phyloP scores from a whole-genome alignment of 2,113 vertebrate species.

The Ammodytes marinus region DNA sequence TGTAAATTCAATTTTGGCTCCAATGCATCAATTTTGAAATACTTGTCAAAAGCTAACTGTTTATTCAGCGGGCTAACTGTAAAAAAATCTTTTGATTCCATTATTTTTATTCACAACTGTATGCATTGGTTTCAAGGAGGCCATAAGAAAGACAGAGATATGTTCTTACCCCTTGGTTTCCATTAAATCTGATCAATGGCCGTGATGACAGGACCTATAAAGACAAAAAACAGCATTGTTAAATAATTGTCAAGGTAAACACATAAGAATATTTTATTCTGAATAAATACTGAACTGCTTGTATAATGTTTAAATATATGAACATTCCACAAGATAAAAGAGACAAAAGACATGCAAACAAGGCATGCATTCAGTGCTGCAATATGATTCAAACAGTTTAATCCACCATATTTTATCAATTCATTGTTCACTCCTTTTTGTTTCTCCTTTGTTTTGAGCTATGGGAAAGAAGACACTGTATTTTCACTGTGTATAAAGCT shows the following conservation, averaged over 20 bases:
- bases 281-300: not conserved
- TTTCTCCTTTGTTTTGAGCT: not conserved
- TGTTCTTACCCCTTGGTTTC: conserved; percentile 95
- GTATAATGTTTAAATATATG: not conserved
- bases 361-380: not conserved
- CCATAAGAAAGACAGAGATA: not conserved
- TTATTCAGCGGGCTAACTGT: not conserved
- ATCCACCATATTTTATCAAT: not conserved
- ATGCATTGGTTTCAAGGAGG: not conserved
- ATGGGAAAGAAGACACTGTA: not conserved
- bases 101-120: not conserved
- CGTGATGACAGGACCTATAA: conserved; percentile 88
- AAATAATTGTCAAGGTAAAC: not conserved
- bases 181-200: conserved; percentile 94
- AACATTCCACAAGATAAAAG: not conserved
- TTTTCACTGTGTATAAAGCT: not conserved
- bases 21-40: not conserved
- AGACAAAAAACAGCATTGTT: conserved; percentile 41
- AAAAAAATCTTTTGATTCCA: not conserved
- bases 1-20: not conserved
- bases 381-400: not conserved
- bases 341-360: not conserved
- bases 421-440: not conserved
- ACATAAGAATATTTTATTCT: not conserved
- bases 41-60: not conserved